Conservation (phyloP, 2,113 vertebrate species). For the Turdus rufiventris region DNA sequence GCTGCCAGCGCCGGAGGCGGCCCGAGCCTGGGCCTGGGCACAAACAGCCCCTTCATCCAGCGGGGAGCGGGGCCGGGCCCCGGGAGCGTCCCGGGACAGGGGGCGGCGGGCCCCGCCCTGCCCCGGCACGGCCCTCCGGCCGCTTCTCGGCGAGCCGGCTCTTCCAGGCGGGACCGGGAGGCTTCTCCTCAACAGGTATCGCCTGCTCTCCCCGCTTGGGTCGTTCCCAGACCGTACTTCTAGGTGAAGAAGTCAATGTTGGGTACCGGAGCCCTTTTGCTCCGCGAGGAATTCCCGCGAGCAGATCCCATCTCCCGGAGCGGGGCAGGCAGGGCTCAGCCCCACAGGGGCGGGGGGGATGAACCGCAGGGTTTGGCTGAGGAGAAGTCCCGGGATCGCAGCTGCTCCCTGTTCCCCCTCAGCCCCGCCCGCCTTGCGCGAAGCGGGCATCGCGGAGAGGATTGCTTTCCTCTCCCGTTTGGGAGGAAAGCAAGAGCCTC, state of each 20-base stretch:
- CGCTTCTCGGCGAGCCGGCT: not conserved
- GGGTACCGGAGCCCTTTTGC: not conserved
- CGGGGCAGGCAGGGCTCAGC: not conserved
- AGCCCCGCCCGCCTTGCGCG: fast-evolving
- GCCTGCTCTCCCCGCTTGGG: not conserved
- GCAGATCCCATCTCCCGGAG: not conserved
- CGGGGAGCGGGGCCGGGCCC: not conserved
- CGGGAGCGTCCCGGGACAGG: not conserved
- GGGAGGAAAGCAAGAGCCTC: not conserved
- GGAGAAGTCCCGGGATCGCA: too few species aligned
- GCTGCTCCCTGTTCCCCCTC: not conserved
- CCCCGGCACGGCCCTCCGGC: not conserved
- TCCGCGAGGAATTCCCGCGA: not conserved
- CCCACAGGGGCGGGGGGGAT: fast-evolving
- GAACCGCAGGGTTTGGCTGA: not conserved
- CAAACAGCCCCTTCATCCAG: not conserved
- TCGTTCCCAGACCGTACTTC: not conserved
- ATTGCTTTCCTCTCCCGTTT: not conserved
- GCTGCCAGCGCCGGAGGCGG: not conserved
- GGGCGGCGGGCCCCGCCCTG: not conserved
- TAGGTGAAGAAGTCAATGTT: not conserved
- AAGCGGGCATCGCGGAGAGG: fast-evolving
- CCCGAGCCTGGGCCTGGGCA: not conserved
- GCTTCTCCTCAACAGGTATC: constrained; percentile 17
- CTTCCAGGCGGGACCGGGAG: not conserved